Evolutionary conservation across 2,797 vertebrate genomes (phyloP).

Genomic region (Chelmon rostratus): DNA sequence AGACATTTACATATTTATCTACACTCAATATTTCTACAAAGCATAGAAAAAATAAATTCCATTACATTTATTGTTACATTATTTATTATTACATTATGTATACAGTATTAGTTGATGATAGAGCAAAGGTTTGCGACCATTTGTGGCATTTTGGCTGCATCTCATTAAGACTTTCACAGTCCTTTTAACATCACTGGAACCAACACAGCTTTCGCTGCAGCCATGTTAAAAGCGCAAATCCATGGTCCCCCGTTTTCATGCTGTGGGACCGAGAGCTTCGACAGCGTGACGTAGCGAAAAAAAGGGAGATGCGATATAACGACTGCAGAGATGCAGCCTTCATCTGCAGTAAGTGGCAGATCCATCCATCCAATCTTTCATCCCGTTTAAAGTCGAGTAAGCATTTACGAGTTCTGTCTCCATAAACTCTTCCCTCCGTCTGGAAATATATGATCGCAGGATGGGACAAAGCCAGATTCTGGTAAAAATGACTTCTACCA

Average conservation of each 20-base stretch:
- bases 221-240: conserved; percentile 13
- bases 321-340: conserved; percentile 32
- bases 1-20: conserved; percentile 76
- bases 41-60: conserved; percentile 84
- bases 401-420: conserved; percentile 30
- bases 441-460: conserved; percentile 24
- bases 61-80: conserved; percentile 69
- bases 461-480: conserved; percentile 18
- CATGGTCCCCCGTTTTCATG: conserved; percentile 1
- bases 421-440: conserved; percentile 26
- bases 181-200: conserved; percentile 16
- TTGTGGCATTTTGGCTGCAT: conserved; percentile 51
- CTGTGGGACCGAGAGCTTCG: conserved; percentile 5
- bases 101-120: conserved; percentile 46
- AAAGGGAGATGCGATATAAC: not conserved
- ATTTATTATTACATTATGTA: conserved; percentile 70
- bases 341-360: conserved; percentile 47
- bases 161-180: conserved; percentile 11
- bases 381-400: conserved; percentile 31
- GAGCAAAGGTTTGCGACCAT: conserved; percentile 60
- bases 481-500: not conserved
- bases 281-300: conserved; percentile 20
- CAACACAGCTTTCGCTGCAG: conserved; percentile 27
- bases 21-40: conserved; percentile 75
- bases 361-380: conserved; percentile 12